Evolutionary conservation across 2,797 vertebrate species (phyloP), one percentile per base, ranked within the genome.

Genomic region (Eidolon dupreanum): DNA sequence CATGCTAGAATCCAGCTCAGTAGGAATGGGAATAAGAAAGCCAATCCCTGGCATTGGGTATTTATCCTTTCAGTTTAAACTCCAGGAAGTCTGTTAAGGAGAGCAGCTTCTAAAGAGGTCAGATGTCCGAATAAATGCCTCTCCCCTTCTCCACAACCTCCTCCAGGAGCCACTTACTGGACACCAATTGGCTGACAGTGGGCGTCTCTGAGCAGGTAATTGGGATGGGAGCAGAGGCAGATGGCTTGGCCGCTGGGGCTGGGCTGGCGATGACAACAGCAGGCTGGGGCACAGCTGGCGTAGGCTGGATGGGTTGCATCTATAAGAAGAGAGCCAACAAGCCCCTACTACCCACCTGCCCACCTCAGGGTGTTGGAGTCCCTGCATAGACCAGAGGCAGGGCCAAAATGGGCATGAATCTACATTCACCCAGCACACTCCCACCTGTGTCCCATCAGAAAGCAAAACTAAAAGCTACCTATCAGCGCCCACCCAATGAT

Each of bases 121-220:
- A 2, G 33, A 9, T 65, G 3, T 77, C 55, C 19, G 11, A 77
- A 49, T 73, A 55, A 74, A 86, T 36, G 28, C 53, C 33, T 86
- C 31, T 66, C 74, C 51, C n/a, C 8, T 81, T 89, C 53, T 49
- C 73, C 33, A 78, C 46, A 73, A 38, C 33, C 16, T 75, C 33
- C 46, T 82, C 75, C 16, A 38, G 53, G 74, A 90, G 43, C 11
- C 97, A 99, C 99, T 94, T 99, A 99, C 99, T 99, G 98, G 98
- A 99, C 96, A 99, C 99, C 90, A 99, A 99, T 96, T 99, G 99
- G 98, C 99, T 99, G 98, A 99, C 99, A 11, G 99, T 99, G 8
- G 99, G 99, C 46, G 99, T 98, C 98, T 99, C 99, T 20, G 99
- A 99, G 97, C 99, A 99, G 97, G 98, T 98, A 97, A 99, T 99